Evolutionary conservation across 2,888 invertebrate species (phyloP).

Genomic region (Drosophila nr. perissopoda): DNA sequence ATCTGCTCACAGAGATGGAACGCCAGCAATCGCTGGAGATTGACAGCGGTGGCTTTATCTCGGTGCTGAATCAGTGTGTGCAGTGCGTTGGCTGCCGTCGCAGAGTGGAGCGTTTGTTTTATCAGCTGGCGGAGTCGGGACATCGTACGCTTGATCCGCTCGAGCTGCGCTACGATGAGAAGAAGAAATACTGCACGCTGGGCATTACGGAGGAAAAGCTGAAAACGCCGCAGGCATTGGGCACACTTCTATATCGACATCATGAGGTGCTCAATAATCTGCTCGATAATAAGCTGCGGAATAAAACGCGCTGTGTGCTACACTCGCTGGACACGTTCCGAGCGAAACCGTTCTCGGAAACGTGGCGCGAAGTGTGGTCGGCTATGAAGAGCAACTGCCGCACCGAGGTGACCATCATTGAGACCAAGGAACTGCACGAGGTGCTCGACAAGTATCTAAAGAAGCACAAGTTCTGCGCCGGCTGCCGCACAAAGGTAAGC

Average conservation of each 20-base stretch:
- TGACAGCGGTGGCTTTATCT: conserved; percentile 92
- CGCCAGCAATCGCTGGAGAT: conserved; percentile 93
- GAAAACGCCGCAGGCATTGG: conserved; percentile 91
- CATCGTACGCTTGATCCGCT: conserved; percentile 95
- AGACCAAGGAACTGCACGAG: conserved; percentile 92
- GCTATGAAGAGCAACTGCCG: conserved; percentile 92
- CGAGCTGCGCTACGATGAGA: conserved; percentile 87
- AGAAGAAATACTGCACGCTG: conserved; percentile 88
- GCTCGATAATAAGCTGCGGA: conserved; percentile 93
- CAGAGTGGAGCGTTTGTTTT: conserved; percentile 95
- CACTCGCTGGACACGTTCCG: conserved; percentile 96
- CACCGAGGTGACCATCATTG: conserved; percentile 94
- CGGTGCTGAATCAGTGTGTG: conserved; percentile 94
- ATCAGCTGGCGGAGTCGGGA: conserved; percentile 92
- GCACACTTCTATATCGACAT: conserved; percentile 94
- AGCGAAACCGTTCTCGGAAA: conserved; percentile 89
- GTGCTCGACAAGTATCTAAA: conserved; percentile 95
- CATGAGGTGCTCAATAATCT: conserved; percentile 92
- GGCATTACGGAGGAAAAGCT: conserved; percentile 93
- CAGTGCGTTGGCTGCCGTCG: conserved; percentile 97
- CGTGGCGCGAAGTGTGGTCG: conserved; percentile 94
- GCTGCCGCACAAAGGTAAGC: conserved; percentile 95
- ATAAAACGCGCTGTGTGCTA: conserved; percentile 94
- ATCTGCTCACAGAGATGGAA: conserved; percentile 91
- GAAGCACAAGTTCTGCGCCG: conserved; percentile 97